Conservation (phyloP, 1,140 invertebrate species). For the Leptopilina clavipes region DNA sequence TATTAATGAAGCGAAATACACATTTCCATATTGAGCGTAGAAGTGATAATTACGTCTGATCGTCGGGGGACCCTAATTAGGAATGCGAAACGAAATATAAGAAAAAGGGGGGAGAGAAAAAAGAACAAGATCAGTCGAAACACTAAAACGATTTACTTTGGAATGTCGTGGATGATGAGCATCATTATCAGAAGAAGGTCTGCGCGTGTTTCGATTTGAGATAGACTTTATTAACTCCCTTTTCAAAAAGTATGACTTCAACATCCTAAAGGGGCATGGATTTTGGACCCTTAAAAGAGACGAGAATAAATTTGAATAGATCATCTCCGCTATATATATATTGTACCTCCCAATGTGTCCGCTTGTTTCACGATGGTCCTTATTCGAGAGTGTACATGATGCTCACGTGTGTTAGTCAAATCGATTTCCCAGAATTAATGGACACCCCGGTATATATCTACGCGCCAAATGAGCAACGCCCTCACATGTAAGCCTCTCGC, state of each 20-base stretch:
- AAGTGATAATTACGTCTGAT: slow-evolving; percentile 18
- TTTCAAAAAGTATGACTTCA: slow-evolving; percentile 23
- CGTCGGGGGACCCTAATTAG: not conserved
- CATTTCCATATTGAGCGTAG: not conserved
- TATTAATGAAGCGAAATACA: not conserved
- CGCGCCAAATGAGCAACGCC: slow-evolving; percentile 69
- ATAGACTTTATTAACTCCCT: slow-evolving; percentile 21
- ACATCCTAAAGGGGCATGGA: not conserved
- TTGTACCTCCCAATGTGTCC: slow-evolving; percentile 27
- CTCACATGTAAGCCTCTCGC: slow-evolving; percentile 47
- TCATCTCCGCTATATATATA: not conserved
- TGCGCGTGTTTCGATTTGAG: slow-evolving; percentile 9
- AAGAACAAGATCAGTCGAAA: slow-evolving; percentile 15
- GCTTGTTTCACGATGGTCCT: not conserved
- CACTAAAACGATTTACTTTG: not conserved
- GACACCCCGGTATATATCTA: slow-evolving; percentile 58
- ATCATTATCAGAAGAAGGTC: slow-evolving; percentile 13
- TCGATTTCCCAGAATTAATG: slow-evolving; percentile 34
- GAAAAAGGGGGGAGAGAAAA: not conserved
- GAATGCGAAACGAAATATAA: slow-evolving; percentile 8
- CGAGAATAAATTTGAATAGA: slow-evolving; percentile 34
- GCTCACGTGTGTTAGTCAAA: slow-evolving; percentile 8
- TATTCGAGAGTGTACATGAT: not conserved
- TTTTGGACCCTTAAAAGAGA: slow-evolving; percentile 16
- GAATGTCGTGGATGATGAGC: slow-evolving; percentile 20